Evolutionary conservation across 2,797 vertebrate genomes (phyloP).

Genomic region (Chelonia mydas): DNA sequence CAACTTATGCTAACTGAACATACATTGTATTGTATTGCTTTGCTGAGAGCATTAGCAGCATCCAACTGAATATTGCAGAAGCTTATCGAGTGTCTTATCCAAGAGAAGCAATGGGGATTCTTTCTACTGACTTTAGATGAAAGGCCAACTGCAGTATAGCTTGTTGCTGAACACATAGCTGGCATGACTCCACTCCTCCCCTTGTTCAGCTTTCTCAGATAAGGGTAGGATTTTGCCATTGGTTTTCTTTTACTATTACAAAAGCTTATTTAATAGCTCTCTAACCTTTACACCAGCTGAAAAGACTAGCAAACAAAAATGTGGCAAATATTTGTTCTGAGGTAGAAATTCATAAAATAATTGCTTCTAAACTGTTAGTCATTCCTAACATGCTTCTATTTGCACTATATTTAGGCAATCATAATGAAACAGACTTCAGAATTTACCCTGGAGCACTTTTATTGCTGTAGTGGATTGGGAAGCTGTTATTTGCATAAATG

Average conservation of each 20-base stretch:
- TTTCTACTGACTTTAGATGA: background rate
- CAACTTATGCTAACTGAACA: background rate
- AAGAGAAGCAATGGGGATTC: background rate
- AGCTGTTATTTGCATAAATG: constrained; percentile 67
- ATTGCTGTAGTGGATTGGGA: constrained; percentile 50
- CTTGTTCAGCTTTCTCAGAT: background rate
- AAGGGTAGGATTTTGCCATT: background rate
- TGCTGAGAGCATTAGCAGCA: background rate
- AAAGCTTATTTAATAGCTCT: background rate
- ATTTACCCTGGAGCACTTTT: constrained; percentile 63
- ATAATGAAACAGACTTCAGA: constrained; percentile 59
- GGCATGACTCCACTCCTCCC: rapidly evolving
- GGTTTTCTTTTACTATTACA: background rate
- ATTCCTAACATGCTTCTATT: constrained; percentile 61
- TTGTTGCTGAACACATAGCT: background rate
- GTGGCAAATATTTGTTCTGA: constrained; percentile 39
- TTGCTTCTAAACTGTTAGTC: constrained; percentile 64
- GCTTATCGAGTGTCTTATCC: background rate
- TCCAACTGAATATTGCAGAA: rapidly evolving
- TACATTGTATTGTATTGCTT: background rate
- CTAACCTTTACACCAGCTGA: background rate
- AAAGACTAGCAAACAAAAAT: background rate
- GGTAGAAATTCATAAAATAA: constrained; percentile 55
- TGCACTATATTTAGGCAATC: constrained; percentile 50
- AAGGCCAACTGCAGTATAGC: rapidly evolving